Base-by-base conservation (phyloP, 2,113 vertebrate species). In the Macheiramphus alcinus region DNA sequence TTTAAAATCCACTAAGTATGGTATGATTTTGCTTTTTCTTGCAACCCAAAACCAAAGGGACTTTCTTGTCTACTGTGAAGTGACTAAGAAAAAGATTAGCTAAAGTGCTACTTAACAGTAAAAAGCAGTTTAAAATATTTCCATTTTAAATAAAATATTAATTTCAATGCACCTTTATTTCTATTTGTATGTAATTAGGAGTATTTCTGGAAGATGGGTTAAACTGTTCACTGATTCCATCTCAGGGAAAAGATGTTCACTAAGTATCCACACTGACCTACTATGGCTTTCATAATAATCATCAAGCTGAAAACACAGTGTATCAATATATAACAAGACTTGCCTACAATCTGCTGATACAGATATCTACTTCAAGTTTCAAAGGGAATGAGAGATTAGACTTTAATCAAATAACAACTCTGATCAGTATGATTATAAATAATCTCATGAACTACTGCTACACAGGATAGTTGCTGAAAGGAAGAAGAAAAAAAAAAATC, bases 311-410 rank as follows among this genome's bases (percentile, higher is more conserved):
- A 96, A 95, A 61, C 56, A 70, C 42, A 82, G 40, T 26, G 2
- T 85, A 78, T 72, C 50, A 38, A 72, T 72, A 72, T 32, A 71
- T n/a, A 67, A 76, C 8, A 88, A 84, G 50, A 82, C 38, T 59
- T 59, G 59, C 47, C 73, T 58, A 86, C 43, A 87, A 61, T 62
- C 65, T 73, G 66, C 55, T 92, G 68, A 75, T 42, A 88, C 10
- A 95, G 58, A 31, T 70, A 78, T 43, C 94, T 97, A 45, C 43
- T 90, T 88, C 47, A 61, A 88, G 43, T 88, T 94, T 95, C 83
- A 96, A 95, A 96, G 70, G 21, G 86, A 97, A 94, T 93, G 31
- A 74, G 40, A 96, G 26, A 93, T 84, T 66, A 95, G 47, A 50
- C 40, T 74, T 90, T 94, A 85, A 90, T 79, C 62, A 97, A 91